Evolutionary conservation across 2,113 vertebrate genomes (phyloP).

Genomic region (Pedetes capensis): DNA sequence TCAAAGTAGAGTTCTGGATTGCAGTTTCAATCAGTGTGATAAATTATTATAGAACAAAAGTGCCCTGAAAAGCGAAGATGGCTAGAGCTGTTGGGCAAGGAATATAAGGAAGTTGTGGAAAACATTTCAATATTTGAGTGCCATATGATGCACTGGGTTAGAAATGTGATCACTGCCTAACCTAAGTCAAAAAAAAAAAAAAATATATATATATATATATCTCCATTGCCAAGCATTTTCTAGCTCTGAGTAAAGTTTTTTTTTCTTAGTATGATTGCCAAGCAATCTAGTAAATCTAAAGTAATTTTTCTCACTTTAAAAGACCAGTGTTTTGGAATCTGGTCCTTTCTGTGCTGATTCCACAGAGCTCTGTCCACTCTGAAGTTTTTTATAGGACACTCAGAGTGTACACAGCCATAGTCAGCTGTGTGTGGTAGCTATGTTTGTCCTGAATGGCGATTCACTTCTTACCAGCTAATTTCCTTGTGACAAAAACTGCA

Average conservation of each 20-base stretch:
- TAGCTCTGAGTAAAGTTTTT: not conserved
- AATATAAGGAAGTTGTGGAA: not conserved
- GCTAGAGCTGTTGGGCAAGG: not conserved
- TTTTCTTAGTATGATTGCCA: conserved; percentile 7
- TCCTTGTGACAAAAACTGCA: not conserved
- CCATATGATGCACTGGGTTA: not conserved
- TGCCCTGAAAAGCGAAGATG: not conserved
- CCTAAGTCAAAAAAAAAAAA: no score
- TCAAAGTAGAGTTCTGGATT: conserved; percentile 7
- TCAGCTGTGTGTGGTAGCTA: not conserved
- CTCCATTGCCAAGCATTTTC: not conserved
- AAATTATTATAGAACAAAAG: not conserved
- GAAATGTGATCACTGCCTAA: not conserved
- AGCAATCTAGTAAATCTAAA: not conserved
- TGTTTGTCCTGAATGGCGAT: not conserved
- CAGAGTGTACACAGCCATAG: not conserved
- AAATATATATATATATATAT: not conserved
- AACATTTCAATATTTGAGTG: not conserved
- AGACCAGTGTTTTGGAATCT: not conserved
- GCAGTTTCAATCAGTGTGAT: not conserved
- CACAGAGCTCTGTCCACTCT: not conserved
- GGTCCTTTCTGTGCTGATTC: not conserved
- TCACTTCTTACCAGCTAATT: not conserved
- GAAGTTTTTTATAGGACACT: not conserved
- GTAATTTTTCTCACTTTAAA: not conserved